A percentile compares a stretch with the other conserved stretches of the same genome.
These are phyloP conservation scores for Glossophaga mutica DNA, from an alignment of 2,797 vertebrate genomes.

Conservation along the genomic window DNA sequence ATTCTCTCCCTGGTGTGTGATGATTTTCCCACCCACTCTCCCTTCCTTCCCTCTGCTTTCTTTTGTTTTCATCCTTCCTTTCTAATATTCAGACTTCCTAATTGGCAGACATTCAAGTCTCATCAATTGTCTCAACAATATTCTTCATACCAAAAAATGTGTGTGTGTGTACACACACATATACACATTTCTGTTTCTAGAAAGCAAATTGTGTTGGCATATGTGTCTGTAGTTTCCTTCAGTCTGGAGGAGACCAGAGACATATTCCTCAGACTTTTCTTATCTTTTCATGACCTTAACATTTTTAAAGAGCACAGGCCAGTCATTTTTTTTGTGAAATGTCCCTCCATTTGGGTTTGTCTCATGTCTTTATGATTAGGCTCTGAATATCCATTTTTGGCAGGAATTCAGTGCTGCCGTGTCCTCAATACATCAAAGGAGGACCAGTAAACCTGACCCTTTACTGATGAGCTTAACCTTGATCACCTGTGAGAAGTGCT, in stretches of 20 bases:
- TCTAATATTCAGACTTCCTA: too few relatives aligned
- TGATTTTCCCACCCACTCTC: neutral
- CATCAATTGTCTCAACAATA: too few relatives aligned
- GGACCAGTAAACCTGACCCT: too few relatives aligned
- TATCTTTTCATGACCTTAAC: neutral
- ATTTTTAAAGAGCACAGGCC: neutral
- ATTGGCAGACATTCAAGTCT: too few relatives aligned
- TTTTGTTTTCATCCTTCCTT: too few relatives aligned
- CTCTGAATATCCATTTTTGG: neutral
- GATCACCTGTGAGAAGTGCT: too few relatives aligned
- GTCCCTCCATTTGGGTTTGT: neutral
- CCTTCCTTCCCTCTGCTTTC: neutral
- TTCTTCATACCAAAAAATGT: too few relatives aligned
- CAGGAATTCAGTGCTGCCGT: neutral
- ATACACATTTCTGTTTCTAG: too few relatives aligned
- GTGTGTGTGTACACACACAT: too few relatives aligned
- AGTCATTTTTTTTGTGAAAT: neutral
- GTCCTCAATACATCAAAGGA: neutral
- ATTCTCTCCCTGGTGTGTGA: neutral
- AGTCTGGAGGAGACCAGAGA: too few relatives aligned
- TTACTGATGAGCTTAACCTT: neutral
- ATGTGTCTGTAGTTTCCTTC: too few relatives aligned
- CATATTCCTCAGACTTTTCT: neutral
- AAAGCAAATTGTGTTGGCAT: too few relatives aligned
- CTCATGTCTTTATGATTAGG: neutral